These are phyloP conservation scores for Apamea anceps DNA, from an alignment of 2,888 invertebrate genomes.

Conservation along the genomic window DNA sequence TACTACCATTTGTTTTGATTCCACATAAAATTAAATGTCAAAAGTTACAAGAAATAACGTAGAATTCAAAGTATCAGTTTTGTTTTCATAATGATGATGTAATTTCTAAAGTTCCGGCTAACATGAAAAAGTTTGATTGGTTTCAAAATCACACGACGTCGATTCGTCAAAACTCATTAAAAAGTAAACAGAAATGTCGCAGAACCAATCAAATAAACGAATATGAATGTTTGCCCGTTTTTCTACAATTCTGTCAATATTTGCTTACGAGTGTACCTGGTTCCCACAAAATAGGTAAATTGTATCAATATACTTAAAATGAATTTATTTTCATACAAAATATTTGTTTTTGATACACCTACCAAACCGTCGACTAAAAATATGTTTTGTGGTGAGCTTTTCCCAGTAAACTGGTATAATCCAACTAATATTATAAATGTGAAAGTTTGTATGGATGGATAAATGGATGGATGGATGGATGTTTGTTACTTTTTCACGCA, in stretches of 20 bases:
- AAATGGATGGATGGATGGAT: no score
- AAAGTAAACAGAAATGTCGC: slow-evolving; percentile 87
- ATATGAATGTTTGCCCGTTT: slow-evolving; percentile 63
- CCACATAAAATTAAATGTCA: slow-evolving; percentile 8
- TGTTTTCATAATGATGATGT: slow-evolving; percentile 59
- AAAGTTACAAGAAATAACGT: slow-evolving; percentile 11
- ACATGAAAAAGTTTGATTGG: slow-evolving; percentile 88
- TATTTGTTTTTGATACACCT: slow-evolving; percentile 32
- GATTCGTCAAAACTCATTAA: slow-evolving; percentile 87
- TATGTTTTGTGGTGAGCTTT: neutral
- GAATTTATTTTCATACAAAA: slow-evolving; percentile 28
- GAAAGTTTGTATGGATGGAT: no score
- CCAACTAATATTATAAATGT: no score
- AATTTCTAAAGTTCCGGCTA: slow-evolving; percentile 73
- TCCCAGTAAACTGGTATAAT: neutral
- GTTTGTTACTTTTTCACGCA: no score
- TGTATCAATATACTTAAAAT: slow-evolving; percentile 44
- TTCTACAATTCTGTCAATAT: slow-evolving; percentile 63
- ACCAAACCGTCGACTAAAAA: neutral
- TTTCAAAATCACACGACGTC: slow-evolving; percentile 84
- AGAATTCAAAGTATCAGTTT: slow-evolving; percentile 53
- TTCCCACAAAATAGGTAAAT: slow-evolving; percentile 48
- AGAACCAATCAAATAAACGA: slow-evolving; percentile 80
- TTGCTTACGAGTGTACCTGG: slow-evolving; percentile 47
- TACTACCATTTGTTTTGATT: neutral